Percentiles rank a stretch among this genome's conserved stretches.
These are phyloP conservation scores for Dasyurus viverrinus DNA, from an alignment of 2,113 vertebrate species.

Conservation along the genomic window DNA sequence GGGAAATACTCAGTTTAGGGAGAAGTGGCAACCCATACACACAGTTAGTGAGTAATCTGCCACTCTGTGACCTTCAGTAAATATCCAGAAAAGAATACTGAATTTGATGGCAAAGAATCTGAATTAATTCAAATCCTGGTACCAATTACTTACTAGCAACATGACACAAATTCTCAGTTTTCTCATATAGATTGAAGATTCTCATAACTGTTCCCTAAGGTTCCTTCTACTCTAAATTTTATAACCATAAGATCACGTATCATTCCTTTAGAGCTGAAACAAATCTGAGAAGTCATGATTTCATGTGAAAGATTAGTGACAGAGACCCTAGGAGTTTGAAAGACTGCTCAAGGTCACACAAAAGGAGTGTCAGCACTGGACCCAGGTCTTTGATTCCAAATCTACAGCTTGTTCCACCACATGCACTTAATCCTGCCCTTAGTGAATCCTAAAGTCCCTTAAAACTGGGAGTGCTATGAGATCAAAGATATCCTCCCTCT, in stretches of 20 bases:
- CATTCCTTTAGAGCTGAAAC: background rate
- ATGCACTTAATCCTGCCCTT: background rate
- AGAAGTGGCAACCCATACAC: background rate
- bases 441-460: accelerated
- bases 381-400: background rate
- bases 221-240: background rate
- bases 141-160: background rate
- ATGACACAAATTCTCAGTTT: background rate
- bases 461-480: accelerated
- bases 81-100: background rate
- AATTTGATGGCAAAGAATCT: background rate
- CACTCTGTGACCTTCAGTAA: background rate
- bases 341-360: background rate
- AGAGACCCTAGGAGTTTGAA: background rate
- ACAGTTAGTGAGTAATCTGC: background rate
- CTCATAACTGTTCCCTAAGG: background rate
- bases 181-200: background rate
- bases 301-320: background rate
- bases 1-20: background rate
- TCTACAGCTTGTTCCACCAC: accelerated
- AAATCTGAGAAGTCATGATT: background rate
- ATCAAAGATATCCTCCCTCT: background rate
- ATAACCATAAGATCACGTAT: background rate
- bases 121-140: background rate
- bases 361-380: background rate